Evolutionary conservation across 2,797 vertebrate genomes (phyloP), one percentile per base, ranked within the genome.

Genomic region (Gallirallus australis): DNA sequence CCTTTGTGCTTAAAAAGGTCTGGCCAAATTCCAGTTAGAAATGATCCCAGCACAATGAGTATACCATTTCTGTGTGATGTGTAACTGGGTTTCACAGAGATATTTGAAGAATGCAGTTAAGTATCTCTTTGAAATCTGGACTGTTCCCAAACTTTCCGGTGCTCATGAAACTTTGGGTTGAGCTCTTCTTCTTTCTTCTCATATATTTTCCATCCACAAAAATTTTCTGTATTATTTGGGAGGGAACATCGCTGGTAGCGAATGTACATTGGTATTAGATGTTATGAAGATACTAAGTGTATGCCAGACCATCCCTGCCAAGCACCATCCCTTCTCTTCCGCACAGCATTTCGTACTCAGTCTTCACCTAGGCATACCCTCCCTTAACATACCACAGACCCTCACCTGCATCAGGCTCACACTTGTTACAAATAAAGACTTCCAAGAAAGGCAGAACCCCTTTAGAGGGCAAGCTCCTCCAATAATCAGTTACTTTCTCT

Each of bases 81-180:
- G 89, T 73, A 95, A 82, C 91, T 66, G 60, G 53, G 76, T 94
- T 96, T 83, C 68, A 82, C 89, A 80, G 69, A 97, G 89, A 52
- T 97, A 97, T 97, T 96, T 88, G 64, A 97, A 92, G 97, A 98
- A 98, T 98, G 96, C 63, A 68, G 82, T 82, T 94, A 97, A 97
- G 83, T 90, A 95, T 97, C 95, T 97, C 86, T 95, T 90, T 94
- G 93, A 97, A 97, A 96, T 93, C 89, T 96, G 96, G 94, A 90
- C 77, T 50, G 14, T 92, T 95, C 92, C 86, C 93, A 97, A 91
- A 73, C 59, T 65, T 78, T 77, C 86, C 68, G 7, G 75, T 82
- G 75, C 85, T 95, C 14, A 5, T 30, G 82, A 93, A n/a, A 48
- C 63, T 82, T 77, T 60, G 28, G 45, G 80, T 50, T 92, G 66